phyloP scores from a whole-genome alignment of 2,797 vertebrate species.

The Leptoclinus maculatus region DNA sequence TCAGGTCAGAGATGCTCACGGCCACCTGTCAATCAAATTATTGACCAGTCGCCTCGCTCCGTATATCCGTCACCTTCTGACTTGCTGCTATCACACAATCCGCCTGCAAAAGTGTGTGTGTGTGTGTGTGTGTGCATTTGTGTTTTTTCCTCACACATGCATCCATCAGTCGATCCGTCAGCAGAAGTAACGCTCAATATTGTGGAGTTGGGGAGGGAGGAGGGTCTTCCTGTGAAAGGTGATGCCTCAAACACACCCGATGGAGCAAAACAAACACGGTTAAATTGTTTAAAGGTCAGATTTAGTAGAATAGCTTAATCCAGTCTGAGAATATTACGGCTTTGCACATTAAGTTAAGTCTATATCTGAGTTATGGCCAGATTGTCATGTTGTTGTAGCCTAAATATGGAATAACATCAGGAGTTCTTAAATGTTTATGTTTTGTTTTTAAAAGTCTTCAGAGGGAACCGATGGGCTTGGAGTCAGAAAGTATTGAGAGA shows the following conservation, averaged over 20 bases:
- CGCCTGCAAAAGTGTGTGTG: conserved; percentile 7
- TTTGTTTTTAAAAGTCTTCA: too few species aligned
- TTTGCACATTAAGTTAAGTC: too few species aligned
- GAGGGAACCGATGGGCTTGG: too few species aligned
- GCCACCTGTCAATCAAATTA: conserved; percentile 40
- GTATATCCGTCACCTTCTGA: conserved; percentile 17
- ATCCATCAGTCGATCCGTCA: conserved; percentile 45
- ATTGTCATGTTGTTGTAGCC: background rate
- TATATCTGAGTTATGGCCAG: background rate
- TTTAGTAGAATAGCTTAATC: background rate
- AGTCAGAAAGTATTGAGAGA: too few species aligned
- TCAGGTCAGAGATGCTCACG: conserved; percentile 33
- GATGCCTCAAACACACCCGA: conserved; percentile 44
- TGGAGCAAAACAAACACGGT: conserved; percentile 33
- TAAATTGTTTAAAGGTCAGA: conserved; percentile 8
- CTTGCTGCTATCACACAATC: conserved; percentile 16
- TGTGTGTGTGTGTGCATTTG: background rate
- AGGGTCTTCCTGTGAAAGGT: conserved; percentile 51
- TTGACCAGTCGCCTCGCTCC: conserved; percentile 21
- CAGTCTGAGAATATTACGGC: background rate
- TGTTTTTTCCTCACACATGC: conserved; percentile 20
- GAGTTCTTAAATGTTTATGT: too few species aligned
- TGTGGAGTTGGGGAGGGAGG: conserved; percentile 18
- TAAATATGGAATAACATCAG: too few species aligned
- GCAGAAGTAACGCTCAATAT: conserved; percentile 61